Evolutionary conservation across 2,113 vertebrate genomes (phyloP), one percentile per base, ranked within the genome.

Genomic region (Onychostruthus taczanowskii): DNA sequence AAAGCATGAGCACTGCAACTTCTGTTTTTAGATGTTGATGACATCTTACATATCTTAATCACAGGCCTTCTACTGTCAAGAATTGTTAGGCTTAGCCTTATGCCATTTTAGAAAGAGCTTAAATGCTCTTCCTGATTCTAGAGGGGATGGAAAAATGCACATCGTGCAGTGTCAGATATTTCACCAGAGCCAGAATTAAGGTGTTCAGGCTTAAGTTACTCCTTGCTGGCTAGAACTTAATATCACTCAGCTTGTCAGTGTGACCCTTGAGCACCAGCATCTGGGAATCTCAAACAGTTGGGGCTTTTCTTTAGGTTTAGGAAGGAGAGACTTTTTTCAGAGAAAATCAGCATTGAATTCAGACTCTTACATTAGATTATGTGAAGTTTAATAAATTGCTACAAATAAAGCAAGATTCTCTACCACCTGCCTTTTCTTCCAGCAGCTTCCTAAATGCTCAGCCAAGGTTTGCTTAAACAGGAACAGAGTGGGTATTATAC

Each of bases 181-280:
- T 87, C 61, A 56, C 18, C 13, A 82, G 44, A 69, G n/a, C 49
- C 58, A 52, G 41, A 79, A 49, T 85, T 78, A 67, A 93, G 37
- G 13, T 85, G 9, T 70, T 91, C 3, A 14, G 67, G 50, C 21
- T 93, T 87, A 53, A 90, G 47, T 95, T 94, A 70, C 85, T 85
- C 78, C 39, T 88, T 90, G 43, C 53, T 94, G 59, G 55, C 50
- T 83, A 77, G 82, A 94, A 74, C 22, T 62, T 82, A 77, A 33
- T 63, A 75, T 35, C 30, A 21, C 23, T 55, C 33, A 33, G 21
- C 39, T 87, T 91, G n/a, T 91, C 58, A 73, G 0, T 68, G 70
- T 93, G 75, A 94, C 49, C 35, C 28, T 84, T 86, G 13, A 83
- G 68, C 62, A 81, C 75, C 31, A 68, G 73, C 76, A 89, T 20